A percentile compares a stretch with the other conserved stretches of the same genome.
These are phyloP conservation scores for Epinotia nisella DNA, from an alignment of 2,888 invertebrate species.

Conservation along the genomic window DNA sequence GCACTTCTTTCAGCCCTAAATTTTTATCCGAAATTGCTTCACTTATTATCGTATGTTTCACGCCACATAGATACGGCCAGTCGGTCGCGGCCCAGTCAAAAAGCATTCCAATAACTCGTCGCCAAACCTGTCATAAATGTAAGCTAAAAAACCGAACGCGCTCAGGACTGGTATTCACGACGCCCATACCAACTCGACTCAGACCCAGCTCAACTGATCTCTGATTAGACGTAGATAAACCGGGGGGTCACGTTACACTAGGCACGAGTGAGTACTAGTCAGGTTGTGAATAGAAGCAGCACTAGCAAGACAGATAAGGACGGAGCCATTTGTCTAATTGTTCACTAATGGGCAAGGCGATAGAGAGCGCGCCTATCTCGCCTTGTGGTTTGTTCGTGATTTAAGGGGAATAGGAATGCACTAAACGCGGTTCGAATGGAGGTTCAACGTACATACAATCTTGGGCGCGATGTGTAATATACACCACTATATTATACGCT, in stretches of 20 bases:
- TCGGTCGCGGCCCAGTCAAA: slow-evolving; percentile 24
- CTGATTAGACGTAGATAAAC: neutral
- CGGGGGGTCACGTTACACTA: neutral
- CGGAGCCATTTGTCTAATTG: slow-evolving; percentile 70
- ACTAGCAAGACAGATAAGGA: slow-evolving; percentile 45
- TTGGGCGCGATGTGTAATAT: neutral
- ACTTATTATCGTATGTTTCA: too few relatives aligned
- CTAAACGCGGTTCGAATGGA: slow-evolving; percentile 14
- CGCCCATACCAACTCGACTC: neutral
- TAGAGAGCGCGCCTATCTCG: slow-evolving; percentile 49
- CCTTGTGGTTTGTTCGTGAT: slow-evolving; percentile 35
- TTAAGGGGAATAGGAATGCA: slow-evolving; percentile 22
- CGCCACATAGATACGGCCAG: neutral
- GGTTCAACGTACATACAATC: neutral
- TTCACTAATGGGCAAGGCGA: slow-evolving; percentile 68
- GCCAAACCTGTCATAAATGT: slow-evolving; percentile 32
- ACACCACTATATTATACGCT: neutral
- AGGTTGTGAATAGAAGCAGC: slow-evolving; percentile 33
- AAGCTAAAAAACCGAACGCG: slow-evolving; percentile 57
- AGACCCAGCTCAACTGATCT: neutral
- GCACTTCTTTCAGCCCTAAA: too few relatives aligned
- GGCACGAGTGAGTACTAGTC: neutral
- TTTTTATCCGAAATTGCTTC: too few relatives aligned
- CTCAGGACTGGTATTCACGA: slow-evolving; percentile 39
- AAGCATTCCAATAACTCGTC: slow-evolving; percentile 33